Conservation (phyloP, 2,888 invertebrate species). For the Aspidiotus destructor region DNA sequence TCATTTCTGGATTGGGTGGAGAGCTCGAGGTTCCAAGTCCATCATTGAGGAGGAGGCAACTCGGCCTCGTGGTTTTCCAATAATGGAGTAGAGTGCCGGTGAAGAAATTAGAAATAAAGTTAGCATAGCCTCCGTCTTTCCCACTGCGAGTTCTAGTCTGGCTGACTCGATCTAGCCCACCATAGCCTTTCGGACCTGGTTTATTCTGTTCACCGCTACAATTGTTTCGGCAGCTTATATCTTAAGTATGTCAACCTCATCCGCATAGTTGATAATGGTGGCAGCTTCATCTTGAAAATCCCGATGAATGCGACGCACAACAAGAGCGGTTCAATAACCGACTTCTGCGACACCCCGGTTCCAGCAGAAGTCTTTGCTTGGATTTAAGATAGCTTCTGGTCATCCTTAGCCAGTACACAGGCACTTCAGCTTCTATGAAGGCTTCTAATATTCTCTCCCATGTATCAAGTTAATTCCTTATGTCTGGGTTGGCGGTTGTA, state of each 20-base stretch:
- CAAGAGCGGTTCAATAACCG: neutral
- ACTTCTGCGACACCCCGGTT: neutral
- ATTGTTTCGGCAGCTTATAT: neutral
- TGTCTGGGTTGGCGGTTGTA: neutral
- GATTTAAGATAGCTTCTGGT: neutral
- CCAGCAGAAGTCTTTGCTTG: neutral
- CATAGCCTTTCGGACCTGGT: neutral
- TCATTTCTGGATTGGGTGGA: no score
- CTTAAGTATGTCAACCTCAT: no score
- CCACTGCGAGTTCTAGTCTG: neutral
- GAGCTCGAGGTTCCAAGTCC: no score
- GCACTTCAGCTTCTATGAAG: neutral
- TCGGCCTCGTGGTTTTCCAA: no score
- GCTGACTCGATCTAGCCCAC: neutral
- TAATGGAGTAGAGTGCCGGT: no score
- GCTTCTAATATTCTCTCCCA: neutral
- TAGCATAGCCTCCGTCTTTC: neutral
- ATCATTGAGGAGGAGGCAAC: no score
- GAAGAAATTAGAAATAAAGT: no score
- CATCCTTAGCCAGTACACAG: neutral
- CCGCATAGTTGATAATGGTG: neutral
- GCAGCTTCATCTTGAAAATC: neutral
- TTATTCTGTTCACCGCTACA: neutral
- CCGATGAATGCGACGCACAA: neutral
- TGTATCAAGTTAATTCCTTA: neutral